Percentiles rank a stretch among this genome's conserved stretches.
Conservation (phyloP, 2,113 vertebrate species). For the Puma concolor region DNA sequence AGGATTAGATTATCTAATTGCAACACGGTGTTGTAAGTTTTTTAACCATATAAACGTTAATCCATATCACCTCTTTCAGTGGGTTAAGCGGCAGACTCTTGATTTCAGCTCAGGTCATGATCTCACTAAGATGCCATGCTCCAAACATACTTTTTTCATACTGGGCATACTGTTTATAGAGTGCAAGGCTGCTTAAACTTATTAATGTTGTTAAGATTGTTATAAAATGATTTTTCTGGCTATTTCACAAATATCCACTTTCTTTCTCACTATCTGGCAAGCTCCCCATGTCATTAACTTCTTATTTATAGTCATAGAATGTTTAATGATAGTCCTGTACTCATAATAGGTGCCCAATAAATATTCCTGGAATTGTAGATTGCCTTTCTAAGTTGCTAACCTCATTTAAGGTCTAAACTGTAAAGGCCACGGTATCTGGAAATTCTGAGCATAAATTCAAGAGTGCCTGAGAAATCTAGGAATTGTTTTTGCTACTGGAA, state of each 20-base stretch:
- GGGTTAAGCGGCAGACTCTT: too few relatives aligned
- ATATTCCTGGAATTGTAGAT: not conserved
- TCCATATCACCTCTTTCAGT: not conserved
- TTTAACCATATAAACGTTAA: not conserved
- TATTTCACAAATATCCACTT: not conserved
- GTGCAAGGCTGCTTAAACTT: not conserved
- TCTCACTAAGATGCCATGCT: not conserved
- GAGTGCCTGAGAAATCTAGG: not conserved
- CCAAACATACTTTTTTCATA: not conserved
- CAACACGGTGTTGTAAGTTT: not conserved
- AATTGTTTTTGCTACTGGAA: not conserved
- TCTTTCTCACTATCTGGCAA: not conserved
- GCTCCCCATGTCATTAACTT: not conserved
- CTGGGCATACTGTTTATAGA: not conserved
- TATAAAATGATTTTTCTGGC: not conserved
- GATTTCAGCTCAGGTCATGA: too few relatives aligned
- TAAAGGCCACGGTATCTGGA: not conserved
- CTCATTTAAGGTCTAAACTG: slow-evolving; percentile 2
- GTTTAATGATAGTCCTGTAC: not conserved
- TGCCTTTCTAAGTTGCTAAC: not conserved
- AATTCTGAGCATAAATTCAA: not conserved
- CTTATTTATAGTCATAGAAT: not conserved
- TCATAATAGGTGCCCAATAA: not conserved
- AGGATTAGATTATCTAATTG: not conserved
- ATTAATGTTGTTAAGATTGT: not conserved